A percentile compares a stretch with the other conserved stretches of the same genome.
Conservation (phyloP, 2,797 vertebrate genomes). For the Hippocampus kuda region DNA sequence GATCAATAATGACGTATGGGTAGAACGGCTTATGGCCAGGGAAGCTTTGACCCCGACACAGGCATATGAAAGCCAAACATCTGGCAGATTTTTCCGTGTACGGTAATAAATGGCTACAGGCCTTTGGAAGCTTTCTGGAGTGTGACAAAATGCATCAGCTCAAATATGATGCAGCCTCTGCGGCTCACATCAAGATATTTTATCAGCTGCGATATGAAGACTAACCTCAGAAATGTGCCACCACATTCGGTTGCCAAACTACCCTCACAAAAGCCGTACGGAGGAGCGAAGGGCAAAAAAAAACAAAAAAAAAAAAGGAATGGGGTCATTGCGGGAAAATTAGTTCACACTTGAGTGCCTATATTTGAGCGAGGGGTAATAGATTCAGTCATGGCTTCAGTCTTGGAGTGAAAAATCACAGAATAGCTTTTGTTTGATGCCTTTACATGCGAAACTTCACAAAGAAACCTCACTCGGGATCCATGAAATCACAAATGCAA, state of each 20-base stretch:
- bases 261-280: no score
- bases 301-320: not conserved
- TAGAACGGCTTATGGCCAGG: not conserved
- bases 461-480: constrained; percentile 3
- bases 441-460: not conserved
- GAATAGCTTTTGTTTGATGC: constrained; percentile 4
- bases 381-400: constrained; percentile 6
- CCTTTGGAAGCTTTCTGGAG: not conserved
- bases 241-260: not conserved
- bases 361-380: not conserved
- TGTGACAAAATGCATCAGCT: not conserved
- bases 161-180: not conserved
- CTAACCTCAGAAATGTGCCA: not conserved
- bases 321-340: not conserved
- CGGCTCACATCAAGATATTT: not conserved
- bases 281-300: not conserved
- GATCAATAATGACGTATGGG: not conserved
- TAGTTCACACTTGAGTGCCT: not conserved
- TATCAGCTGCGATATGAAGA: not conserved
- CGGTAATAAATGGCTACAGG: not conserved
- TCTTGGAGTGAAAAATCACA: constrained; percentile 4
- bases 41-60: not conserved
- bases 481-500: constrained; percentile 7
- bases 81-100: not conserved
- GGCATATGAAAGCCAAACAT: not conserved